phyloP scores from a whole-genome alignment of 2,888 invertebrate genomes.

The Diaphora mendica region DNA sequence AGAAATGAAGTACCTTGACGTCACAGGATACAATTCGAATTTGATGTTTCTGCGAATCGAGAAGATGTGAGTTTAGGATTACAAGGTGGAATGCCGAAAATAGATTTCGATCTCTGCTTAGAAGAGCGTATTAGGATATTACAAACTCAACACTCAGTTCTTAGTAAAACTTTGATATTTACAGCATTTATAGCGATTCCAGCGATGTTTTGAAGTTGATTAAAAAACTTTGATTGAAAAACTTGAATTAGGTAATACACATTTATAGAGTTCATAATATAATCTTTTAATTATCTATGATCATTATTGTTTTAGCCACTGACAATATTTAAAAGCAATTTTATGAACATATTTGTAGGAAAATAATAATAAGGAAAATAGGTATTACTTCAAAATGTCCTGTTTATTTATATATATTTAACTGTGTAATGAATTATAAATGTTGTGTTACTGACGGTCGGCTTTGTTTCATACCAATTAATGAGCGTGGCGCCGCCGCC shows the following conservation, averaged over 20 bases:
- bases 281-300: background rate
- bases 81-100: conserved; percentile 62
- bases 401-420: conserved; percentile 30
- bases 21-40: conserved; percentile 65
- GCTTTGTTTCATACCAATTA: conserved; percentile 66
- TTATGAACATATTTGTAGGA: background rate
- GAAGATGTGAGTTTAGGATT: conserved; percentile 62
- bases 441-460: conserved; percentile 62
- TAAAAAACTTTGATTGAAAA: too few relatives aligned
- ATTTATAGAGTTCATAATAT: too few relatives aligned
- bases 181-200: background rate
- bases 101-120: conserved; percentile 51
- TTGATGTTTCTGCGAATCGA: conserved; percentile 66
- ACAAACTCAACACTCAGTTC: background rate
- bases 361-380: background rate
- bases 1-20: conserved; percentile 71
- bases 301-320: background rate
- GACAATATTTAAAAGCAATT: background rate
- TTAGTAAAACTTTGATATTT: background rate
- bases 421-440: conserved; percentile 49
- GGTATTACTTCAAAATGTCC: conserved; percentile 11
- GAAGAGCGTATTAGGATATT: conserved; percentile 12
- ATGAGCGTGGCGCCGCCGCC: conserved; percentile 67
- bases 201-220: background rate
- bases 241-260: too few relatives aligned